Percentiles rank a stretch among this genome's conserved stretches.
phyloP scores from a whole-genome alignment of 2,888 invertebrate genomes.

The Heteromyza rotundicornis region DNA sequence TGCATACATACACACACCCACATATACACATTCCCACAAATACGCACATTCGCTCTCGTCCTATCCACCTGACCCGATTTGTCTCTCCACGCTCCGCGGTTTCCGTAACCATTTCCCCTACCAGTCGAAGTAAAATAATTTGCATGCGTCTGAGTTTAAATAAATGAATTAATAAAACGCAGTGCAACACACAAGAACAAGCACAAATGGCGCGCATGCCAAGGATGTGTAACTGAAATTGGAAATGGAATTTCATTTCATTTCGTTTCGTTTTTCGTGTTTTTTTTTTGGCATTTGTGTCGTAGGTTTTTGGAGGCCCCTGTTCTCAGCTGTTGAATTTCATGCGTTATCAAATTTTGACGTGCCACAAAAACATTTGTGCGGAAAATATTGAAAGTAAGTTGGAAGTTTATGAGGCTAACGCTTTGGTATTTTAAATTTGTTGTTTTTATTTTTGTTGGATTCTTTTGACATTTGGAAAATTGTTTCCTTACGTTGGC shows the following conservation, averaged over 20 bases:
- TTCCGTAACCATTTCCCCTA: conserved; percentile 23
- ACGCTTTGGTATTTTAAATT: no score
- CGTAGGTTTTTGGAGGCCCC: no score
- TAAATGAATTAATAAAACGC: conserved; percentile 7
- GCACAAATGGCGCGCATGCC: background rate
- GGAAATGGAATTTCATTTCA: background rate
- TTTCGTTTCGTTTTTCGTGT: no score
- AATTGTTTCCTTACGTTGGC: no score
- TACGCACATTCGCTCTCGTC: background rate
- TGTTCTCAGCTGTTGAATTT: background rate
- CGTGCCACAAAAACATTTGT: background rate
- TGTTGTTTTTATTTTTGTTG: no score
- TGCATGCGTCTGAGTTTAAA: conserved; percentile 3
- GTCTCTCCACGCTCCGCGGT: background rate
- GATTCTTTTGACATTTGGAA: no score
- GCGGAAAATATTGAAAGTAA: no score
- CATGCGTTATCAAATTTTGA: no score
- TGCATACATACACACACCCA: conserved; percentile 18
- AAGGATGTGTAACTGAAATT: background rate
- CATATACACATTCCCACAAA: background rate
- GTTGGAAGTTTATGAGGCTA: no score
- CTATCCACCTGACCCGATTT: background rate
- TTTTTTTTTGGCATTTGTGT: no score
- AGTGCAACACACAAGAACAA: no score
- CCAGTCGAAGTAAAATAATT: background rate